Percentiles rank a stretch among this genome's conserved stretches.
Conservation (phyloP, 2,888 invertebrate species). For the Tethea ocularis region DNA sequence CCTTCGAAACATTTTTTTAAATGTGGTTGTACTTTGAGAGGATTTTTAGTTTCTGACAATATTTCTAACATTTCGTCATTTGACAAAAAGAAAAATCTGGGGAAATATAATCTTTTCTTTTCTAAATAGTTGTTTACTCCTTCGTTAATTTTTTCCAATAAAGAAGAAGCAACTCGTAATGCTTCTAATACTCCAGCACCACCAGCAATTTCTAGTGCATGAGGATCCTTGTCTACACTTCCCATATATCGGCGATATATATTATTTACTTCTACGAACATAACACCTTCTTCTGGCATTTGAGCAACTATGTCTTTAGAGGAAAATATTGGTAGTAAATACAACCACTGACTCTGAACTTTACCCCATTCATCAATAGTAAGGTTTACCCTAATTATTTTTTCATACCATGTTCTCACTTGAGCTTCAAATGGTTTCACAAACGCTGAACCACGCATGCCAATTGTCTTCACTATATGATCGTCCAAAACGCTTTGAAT, state of each 20-base stretch:
- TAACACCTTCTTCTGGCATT: constrained; percentile 92
- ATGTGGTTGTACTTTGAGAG: constrained; percentile 92
- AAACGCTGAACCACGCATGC: constrained; percentile 93
- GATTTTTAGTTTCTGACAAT: constrained; percentile 94
- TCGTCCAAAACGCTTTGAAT: constrained; percentile 91
- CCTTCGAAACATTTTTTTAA: constrained; percentile 95
- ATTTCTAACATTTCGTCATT: constrained; percentile 96
- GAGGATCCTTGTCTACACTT: constrained; percentile 84
- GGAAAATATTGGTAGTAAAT: constrained; percentile 93
- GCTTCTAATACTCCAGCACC: constrained; percentile 87
- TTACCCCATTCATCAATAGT: constrained; percentile 94
- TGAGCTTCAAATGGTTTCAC: constrained; percentile 91
- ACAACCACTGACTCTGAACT: constrained; percentile 94
- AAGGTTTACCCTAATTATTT: constrained; percentile 86
- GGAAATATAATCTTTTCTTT: constrained; percentile 92
- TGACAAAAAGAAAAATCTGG: constrained; percentile 95
- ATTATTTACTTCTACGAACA: constrained; percentile 89
- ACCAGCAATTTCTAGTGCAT: constrained; percentile 87
- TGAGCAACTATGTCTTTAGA: constrained; percentile 93
- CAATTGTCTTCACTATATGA: constrained; percentile 92
- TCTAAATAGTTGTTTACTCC: constrained; percentile 93
- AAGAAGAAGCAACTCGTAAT: constrained; percentile 86
- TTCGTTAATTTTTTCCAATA: constrained; percentile 91
- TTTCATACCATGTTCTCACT: constrained; percentile 90
- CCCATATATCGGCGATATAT: constrained; percentile 87